Evolutionary conservation across 2,113 vertebrate genomes (phyloP).

Genomic region (Cephalopterus ornatus): DNA sequence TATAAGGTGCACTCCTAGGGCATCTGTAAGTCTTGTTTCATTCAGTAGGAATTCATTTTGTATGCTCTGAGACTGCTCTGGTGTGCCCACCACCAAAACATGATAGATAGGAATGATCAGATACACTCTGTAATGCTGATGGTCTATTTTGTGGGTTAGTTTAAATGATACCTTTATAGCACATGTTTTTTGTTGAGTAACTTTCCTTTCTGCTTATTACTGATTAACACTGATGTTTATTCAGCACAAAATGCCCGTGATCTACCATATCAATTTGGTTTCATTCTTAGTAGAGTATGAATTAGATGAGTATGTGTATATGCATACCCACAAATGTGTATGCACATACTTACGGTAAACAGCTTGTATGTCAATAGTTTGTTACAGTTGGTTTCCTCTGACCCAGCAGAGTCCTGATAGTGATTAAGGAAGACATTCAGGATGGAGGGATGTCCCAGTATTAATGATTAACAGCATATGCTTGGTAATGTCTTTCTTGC

Average conservation of each 20-base stretch:
- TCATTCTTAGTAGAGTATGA: not conserved
- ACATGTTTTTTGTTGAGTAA: rapidly evolving
- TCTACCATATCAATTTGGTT: not conserved
- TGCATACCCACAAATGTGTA: rapidly evolving
- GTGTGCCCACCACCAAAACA: not conserved
- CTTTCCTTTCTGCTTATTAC: not conserved
- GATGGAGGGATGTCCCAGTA: not conserved
- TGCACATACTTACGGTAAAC: not conserved
- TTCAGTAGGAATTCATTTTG: not conserved
- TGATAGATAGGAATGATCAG: not conserved
- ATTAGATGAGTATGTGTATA: not conserved
- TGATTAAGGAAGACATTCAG: not conserved
- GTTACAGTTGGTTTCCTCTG: not conserved
- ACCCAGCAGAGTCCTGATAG: not conserved
- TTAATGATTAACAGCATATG: not conserved
- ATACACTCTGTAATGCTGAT: not conserved
- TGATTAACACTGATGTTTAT: not conserved
- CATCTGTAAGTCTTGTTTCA: not conserved
- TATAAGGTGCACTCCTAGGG: not conserved
- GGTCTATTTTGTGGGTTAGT: not conserved
- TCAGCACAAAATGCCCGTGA: not conserved
- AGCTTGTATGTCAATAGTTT: not conserved
- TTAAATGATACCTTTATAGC: not conserved
- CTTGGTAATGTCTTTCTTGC: not conserved
- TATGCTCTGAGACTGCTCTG: not conserved